Percentiles rank a stretch among this genome's conserved stretches.
Conservation (phyloP, 2,113 vertebrate species). For the Narcine bancroftii region DNA sequence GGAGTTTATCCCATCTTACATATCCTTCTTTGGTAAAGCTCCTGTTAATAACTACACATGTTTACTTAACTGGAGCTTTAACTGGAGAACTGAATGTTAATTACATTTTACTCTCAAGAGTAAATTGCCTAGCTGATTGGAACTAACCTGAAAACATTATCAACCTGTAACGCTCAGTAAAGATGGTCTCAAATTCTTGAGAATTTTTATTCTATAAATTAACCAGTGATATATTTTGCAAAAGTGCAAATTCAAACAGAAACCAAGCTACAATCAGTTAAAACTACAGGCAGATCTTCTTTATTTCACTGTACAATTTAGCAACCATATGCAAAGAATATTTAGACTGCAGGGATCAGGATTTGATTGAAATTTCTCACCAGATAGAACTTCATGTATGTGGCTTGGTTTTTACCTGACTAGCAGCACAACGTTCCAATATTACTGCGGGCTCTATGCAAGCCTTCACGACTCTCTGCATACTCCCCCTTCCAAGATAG, state of each 20-base stretch:
- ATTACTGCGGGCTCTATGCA: neutral
- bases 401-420: neutral
- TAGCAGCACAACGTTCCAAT: neutral
- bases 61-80: no score
- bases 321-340: neutral
- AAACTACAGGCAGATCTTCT: neutral
- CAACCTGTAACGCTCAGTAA: neutral
- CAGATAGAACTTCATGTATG: neutral
- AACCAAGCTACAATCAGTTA: neutral
- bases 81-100: neutral
- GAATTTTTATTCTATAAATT: neutral
- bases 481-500: neutral
- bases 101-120: neutral
- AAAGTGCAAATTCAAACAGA: neutral
- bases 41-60: neutral
- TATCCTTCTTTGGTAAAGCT: neutral
- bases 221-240: neutral
- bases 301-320: neutral
- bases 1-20: neutral
- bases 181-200: neutral
- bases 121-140: neutral
- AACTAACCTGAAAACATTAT: neutral
- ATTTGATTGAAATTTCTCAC: neutral
- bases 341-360: neutral
- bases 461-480: neutral